phyloP scores from a whole-genome alignment of 2,113 vertebrate species.

The Microcebus lehilahytsara region DNA sequence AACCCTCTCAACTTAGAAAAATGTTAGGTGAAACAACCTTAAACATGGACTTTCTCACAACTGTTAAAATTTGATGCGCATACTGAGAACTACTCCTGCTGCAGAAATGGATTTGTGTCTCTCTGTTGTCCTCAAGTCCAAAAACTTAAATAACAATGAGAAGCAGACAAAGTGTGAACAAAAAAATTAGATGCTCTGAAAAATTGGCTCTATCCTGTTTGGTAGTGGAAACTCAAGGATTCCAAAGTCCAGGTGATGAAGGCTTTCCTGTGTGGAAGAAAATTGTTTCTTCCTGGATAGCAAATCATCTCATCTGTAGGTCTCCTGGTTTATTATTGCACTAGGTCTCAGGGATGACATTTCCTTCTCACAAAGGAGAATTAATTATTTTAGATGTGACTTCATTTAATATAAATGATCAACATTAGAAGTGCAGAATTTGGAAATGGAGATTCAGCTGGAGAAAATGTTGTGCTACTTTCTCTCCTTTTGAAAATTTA shows the following conservation, averaged over 20 bases:
- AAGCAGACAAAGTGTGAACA: background rate
- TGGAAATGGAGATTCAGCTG: background rate
- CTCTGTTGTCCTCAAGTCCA: background rate
- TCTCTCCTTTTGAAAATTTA: background rate
- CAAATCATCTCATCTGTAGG: background rate
- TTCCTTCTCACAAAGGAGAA: background rate
- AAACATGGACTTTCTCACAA: background rate
- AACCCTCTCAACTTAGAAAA: conserved; percentile 30
- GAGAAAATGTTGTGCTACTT: background rate
- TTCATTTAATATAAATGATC: background rate
- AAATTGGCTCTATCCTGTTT: background rate
- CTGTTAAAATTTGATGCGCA: background rate
- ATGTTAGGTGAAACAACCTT: conserved; percentile 27
- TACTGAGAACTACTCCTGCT: background rate
- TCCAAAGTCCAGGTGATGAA: background rate
- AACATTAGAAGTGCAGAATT: background rate
- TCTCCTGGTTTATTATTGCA: background rate
- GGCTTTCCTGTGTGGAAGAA: background rate
- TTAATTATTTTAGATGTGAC: background rate
- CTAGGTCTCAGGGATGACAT: background rate
- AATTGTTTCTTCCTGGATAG: background rate
- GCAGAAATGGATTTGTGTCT: background rate
- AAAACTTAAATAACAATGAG: background rate
- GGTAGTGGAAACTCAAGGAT: background rate
- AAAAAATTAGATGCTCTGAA: background rate